Conservation (phyloP, 2,797 vertebrate species). For the Mormyrops attenuatus region DNA sequence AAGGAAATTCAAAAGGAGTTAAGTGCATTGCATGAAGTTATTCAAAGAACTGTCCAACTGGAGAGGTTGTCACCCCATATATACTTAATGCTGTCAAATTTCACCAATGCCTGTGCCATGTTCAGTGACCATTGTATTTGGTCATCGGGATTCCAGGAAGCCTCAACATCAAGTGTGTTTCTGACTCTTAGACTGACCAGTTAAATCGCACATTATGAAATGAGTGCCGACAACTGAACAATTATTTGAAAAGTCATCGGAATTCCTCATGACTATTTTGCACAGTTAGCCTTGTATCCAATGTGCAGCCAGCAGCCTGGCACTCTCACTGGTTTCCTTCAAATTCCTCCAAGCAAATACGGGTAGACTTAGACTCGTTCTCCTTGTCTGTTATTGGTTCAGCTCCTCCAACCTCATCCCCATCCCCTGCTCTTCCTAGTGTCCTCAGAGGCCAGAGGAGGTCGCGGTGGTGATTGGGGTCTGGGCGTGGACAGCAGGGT, state of each 20-base stretch:
- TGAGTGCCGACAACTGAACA: background rate
- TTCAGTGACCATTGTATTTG: background rate
- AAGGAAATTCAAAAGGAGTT: background rate
- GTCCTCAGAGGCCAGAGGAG: constrained; percentile 63
- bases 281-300: background rate
- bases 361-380: constrained; percentile 56
- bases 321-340: constrained; percentile 6
- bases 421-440: constrained; percentile 52
- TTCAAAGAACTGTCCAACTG: background rate
- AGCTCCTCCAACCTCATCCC: constrained; percentile 53
- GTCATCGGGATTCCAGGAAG: background rate
- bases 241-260: background rate
- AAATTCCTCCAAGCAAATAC: background rate
- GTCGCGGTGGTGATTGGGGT: constrained; percentile 38
- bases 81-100: background rate
- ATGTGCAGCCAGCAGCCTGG: background rate
- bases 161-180: background rate
- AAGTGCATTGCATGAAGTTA: background rate
- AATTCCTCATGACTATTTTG: background rate
- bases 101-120: background rate
- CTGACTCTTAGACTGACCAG: background rate
- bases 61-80: background rate
- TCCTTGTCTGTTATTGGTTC: constrained; percentile 48
- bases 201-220: background rate
- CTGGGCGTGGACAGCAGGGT: constrained; percentile 52